Evolutionary conservation across 2,113 vertebrate species (phyloP).

Genomic region (Serilophus lunatus): DNA sequence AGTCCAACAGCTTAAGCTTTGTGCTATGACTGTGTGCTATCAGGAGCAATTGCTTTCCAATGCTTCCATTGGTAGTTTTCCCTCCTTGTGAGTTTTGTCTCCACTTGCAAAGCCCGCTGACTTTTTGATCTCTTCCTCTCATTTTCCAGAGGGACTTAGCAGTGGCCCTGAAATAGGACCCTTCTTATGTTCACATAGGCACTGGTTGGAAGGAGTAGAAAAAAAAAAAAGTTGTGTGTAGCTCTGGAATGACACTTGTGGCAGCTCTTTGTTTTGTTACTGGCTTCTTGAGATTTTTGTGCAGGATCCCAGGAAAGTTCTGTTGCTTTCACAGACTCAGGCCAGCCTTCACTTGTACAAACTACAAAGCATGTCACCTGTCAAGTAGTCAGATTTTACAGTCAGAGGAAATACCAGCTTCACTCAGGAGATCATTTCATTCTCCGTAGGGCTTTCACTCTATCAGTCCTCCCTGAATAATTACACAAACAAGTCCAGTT

Average conservation of each 20-base stretch:
- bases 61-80: not conserved
- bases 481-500: not conserved
- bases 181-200: not conserved
- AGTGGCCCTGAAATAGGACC: not conserved
- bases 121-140: not conserved
- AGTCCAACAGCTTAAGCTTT: not conserved
- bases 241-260: not conserved
- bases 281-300: not conserved
- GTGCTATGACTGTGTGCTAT: not conserved
- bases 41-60: not conserved
- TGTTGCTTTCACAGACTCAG: not conserved
- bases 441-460: not conserved
- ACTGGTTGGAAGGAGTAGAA: not conserved
- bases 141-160: not conserved
- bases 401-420: not conserved
- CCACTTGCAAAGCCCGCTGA: not conserved
- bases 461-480: not conserved
- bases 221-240: not conserved
- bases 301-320: not conserved
- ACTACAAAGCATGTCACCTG: not conserved
- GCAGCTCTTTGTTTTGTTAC: not conserved
- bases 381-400: not conserved
- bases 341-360: not conserved
- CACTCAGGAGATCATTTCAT: not conserved
- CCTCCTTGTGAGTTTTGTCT: not conserved